A percentile compares a stretch with the other conserved stretches of the same genome.
Conservation (phyloP, 2,113 vertebrate species). For the Chaetura pelagica region DNA sequence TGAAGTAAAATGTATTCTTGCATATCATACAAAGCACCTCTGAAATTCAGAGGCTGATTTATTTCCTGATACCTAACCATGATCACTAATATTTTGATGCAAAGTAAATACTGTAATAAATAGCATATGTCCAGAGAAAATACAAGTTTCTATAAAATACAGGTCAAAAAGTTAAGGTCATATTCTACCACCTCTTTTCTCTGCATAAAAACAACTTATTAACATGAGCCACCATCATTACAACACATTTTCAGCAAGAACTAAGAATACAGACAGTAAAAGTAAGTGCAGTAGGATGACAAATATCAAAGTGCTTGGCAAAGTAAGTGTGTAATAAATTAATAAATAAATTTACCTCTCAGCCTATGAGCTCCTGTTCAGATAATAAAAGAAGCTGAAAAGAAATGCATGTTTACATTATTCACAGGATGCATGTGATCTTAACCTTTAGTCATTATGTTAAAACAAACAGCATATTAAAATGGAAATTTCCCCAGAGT, state of each 20-base stretch:
- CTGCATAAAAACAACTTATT: background rate
- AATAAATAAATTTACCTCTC: background rate
- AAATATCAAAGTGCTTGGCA: background rate
- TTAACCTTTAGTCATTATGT: background rate
- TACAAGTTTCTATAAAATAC: background rate
- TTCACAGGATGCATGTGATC: slow-evolving; percentile 7
- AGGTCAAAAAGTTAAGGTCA: background rate
- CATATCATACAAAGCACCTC: background rate
- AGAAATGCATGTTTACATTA: slow-evolving; percentile 34
- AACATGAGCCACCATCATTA: background rate
- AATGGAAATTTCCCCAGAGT: slow-evolving; percentile 39
- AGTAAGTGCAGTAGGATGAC: background rate
- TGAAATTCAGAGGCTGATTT: slow-evolving; percentile 36
- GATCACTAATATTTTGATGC: slow-evolving; percentile 6
- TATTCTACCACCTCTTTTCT: background rate
- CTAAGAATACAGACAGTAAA: background rate
- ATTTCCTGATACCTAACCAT: background rate
- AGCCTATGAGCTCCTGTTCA: background rate
- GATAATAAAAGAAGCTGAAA: slow-evolving; percentile 23
- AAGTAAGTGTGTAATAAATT: background rate
- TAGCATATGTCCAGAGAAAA: background rate
- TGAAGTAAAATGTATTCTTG: slow-evolving; percentile 19
- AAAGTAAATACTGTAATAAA: slow-evolving; percentile 43
- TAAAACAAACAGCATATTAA: slow-evolving; percentile 36
- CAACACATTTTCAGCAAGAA: background rate